Conservation (phyloP, 1,140 invertebrate genomes). For the Aethina tumida region DNA sequence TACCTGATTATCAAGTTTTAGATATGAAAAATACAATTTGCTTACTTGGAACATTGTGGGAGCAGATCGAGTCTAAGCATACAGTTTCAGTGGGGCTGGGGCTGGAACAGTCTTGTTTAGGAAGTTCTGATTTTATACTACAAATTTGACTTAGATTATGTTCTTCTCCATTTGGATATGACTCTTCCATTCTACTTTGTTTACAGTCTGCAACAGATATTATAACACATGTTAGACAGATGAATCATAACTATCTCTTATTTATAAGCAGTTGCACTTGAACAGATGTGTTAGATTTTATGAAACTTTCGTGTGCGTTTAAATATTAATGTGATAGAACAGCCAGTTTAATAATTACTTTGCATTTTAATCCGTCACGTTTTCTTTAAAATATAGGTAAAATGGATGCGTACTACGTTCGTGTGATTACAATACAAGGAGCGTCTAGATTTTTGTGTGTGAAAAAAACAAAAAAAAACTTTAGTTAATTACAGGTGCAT, state of each 20-base stretch:
- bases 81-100: conserved; percentile 36
- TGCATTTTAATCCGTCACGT: no score
- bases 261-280: no score
- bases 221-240: conserved; percentile 7
- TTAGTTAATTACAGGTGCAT: no score
- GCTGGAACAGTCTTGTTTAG: conserved; percentile 35
- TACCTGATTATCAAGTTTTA: conserved; percentile 2
- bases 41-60: conserved; percentile 24
- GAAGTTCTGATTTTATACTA: conserved; percentile 22
- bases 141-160: conserved; percentile 15
- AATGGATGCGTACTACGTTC: no score
- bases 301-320: no score
- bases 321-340: no score
- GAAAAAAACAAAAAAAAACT: no score
- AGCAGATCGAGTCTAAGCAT: conserved; percentile 28
- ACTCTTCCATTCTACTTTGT: conserved; percentile 35
- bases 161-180: conserved; percentile 25
- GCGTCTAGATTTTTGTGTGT: no score
- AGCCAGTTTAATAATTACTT: no score
- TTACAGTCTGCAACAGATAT: conserved; percentile 12
- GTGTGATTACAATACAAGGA: no score
- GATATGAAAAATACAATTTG: conserved; percentile 2
- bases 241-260: not conserved
- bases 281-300: no score
- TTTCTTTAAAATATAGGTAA: no score